A percentile compares a stretch with the other conserved stretches of the same genome.
phyloP scores from a whole-genome alignment of 2,797 vertebrate genomes.

The Acipenser transmontanus region DNA sequence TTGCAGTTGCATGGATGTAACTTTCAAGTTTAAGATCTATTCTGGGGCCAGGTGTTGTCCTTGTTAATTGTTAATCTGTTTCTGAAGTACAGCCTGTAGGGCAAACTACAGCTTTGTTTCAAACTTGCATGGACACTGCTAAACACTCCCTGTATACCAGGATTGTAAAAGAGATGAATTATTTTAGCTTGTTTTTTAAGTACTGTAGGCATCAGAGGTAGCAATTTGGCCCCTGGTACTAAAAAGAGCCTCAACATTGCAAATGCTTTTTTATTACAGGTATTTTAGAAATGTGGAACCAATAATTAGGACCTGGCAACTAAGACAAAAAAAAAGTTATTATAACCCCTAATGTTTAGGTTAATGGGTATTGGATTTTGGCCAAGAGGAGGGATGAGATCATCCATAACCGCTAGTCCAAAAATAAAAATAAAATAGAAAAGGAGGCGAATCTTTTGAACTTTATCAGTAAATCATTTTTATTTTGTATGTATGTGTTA shows the following conservation, averaged over 20 bases:
- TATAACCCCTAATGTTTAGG: conserved; percentile 51
- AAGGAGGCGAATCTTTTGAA: no score
- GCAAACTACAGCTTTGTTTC: conserved; percentile 56
- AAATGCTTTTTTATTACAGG: conserved; percentile 79
- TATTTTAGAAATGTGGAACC: conserved; percentile 76
- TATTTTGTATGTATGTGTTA: neutral
- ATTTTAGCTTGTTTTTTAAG: conserved; percentile 37
- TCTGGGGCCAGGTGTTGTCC: conserved; percentile 40
- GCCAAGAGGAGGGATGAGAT: conserved; percentile 67
- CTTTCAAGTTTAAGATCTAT: conserved; percentile 31
- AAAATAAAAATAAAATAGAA: no score
- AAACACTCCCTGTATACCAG: conserved; percentile 58
- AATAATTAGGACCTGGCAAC: conserved; percentile 26
- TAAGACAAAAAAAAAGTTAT: conserved; percentile 67
- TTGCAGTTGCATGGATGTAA: neutral
- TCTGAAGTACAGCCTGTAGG: conserved; percentile 60
- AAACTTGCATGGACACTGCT: conserved; percentile 69
- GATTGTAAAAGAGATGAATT: conserved; percentile 70
- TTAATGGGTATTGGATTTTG: conserved; percentile 73
- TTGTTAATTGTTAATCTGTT: conserved; percentile 54
- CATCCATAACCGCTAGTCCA: no score
- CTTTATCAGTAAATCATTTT: neutral
- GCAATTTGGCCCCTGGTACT: conserved; percentile 75
- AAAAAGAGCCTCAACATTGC: conserved; percentile 80
- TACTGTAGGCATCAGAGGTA: conserved; percentile 74